Percentiles rank a stretch among this genome's conserved stretches.
phyloP scores from a whole-genome alignment of 2,113 vertebrate genomes.

The Mobula birostris region DNA sequence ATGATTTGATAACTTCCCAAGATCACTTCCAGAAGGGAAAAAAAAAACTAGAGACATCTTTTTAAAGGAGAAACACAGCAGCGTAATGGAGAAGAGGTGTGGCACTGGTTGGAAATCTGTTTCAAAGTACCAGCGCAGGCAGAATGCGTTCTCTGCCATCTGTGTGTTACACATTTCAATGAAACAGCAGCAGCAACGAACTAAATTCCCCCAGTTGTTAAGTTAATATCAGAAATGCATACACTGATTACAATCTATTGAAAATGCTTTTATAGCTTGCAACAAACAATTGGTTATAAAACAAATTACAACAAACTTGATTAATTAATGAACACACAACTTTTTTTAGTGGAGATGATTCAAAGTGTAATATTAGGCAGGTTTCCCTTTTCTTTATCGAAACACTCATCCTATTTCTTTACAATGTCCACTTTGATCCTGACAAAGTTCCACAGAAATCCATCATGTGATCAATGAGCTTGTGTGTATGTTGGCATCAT shows the following conservation, averaged over 20 bases:
- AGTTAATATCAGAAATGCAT: not conserved
- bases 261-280: not conserved
- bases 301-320: not conserved
- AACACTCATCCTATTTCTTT: too few species aligned
- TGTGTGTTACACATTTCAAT: not conserved
- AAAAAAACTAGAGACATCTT: not conserved
- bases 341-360: too few species aligned
- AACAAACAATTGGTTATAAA: not conserved
- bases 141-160: not conserved
- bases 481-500: too few species aligned
- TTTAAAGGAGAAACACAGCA: not conserved
- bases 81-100: not conserved
- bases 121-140: not conserved
- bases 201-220: not conserved
- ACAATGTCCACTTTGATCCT: too few species aligned
- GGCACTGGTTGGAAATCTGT: not conserved
- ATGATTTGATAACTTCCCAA: not conserved
- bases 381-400: too few species aligned
- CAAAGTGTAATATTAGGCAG: too few species aligned
- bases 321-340: not conserved
- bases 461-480: too few species aligned
- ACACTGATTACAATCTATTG: too few species aligned
- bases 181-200: not conserved
- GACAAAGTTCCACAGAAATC: too few species aligned
- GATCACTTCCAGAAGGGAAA: not conserved